Evolutionary conservation across 2,113 vertebrate genomes (phyloP), one percentile per base, ranked within the genome.

Genomic region (Gadus macrocephalus): DNA sequence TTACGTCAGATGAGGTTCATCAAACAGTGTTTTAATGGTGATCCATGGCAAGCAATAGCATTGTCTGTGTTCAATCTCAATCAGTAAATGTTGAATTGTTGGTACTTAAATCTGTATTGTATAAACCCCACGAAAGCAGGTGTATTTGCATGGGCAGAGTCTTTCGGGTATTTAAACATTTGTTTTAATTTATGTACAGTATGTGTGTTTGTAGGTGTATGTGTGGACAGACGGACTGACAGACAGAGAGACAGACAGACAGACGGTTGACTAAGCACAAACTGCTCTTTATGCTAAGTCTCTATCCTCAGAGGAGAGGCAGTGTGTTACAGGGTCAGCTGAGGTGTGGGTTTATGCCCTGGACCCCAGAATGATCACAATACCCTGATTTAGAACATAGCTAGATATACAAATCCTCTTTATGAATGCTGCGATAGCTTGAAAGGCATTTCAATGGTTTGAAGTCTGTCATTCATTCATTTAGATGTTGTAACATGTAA

Each of bases 261-360:
- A 71, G 58, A 20, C 58, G 1, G 84, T 85, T 84, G 73, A 85
- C 62, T 74, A n/a, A 67, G 84, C 78, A 85, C 75, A 87, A 83
- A 11, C 53, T 28, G 62, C 82, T 85, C 82, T 81, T 56, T 63
- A 71, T 58, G 20, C 49, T 67, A 31, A 60, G 3, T 9, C n/a
- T 9, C n/a, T 60, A 22, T n/a, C 8, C 20, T 3, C n/a, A 19
- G 59, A 19, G 59, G 59, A 6, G n/a, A 4, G 56, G 56, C 68
- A 74, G 74, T 64, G 70, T 70, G 70, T 83, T 72, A 81, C 14
- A 15, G 67, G 81, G 75, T 88, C 74, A 83, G 77, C 67, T 62
- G 83, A 83, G 86, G 81, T 83, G 79, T 89, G 76, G 62, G 64
- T 88, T 87, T 84, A 80, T 82, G 66, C 71, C 73, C 62, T 22